Base-by-base conservation (phyloP, 2,888 invertebrate species). In the Lycophotia porphyrea region DNA sequence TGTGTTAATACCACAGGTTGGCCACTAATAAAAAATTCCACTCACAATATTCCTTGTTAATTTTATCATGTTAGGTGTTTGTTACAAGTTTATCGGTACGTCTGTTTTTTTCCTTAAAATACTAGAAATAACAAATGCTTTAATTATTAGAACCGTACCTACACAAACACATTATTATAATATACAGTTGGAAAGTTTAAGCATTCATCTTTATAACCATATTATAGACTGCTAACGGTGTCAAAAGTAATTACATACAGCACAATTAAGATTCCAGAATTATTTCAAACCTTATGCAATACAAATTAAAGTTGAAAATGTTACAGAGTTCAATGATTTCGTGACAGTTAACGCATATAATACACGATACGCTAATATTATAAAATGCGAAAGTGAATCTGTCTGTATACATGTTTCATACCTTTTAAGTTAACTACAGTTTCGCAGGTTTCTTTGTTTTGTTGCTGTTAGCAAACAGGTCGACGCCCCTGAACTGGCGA, bases 111-210 rank as follows among this genome's bases (percentile, higher is more conserved):
- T 42, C 76, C 76, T 63, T 31, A 77, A 71, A n/a, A 36, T 67
- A 47, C 5, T 55, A 42, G 3, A 27, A 55, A n/a, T 55, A 82
- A 61, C 8, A 27, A 18, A 44, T 31, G 15, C 52, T 72, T 52
- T 21, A 1, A 42, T 36, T 65, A 24, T 64, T 49, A 58, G 24
- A 63, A 39, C 39, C n/a, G n/a, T 63, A 63, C 39, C 39, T 24
- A 36, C 5, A 21, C 5, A 18, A 63, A 60, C 27, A 7, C 39
- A 55, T 77, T 66, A 71, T 42, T 65, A 55, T 60, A 72, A 71
- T 68, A 31, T 65, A 61, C 60, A 13, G 47, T 74, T 84, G 60
- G 84, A 84, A 84, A 81, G 84, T 81, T 63, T 39, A 74, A 67
- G 21, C n/a, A 55, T 69, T 67, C 15, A 74, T 82, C 61, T 67